Evolutionary conservation across 2,797 vertebrate species (phyloP), one percentile per base, ranked within the genome.

Genomic region (Benthosema pterotum): DNA sequence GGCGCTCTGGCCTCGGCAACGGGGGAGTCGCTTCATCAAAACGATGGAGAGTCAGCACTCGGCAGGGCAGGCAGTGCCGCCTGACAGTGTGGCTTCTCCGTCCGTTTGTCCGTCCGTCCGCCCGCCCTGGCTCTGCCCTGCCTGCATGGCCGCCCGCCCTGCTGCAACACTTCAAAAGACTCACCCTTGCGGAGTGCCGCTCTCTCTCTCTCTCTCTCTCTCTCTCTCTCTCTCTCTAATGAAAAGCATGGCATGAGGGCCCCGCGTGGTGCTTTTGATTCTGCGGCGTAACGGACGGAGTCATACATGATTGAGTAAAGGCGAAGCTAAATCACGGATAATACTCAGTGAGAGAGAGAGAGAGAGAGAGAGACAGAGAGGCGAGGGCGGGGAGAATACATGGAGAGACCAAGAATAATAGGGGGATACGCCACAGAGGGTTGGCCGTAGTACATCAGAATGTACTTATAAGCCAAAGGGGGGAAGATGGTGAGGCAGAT

Each of bases 301-400:
- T 85, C 83, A 84, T 86, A 74, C 83, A 85, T 80, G 86, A 87
- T 77, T 84, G 84, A 87, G 78, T 77, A 80, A 84, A 85, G 75
- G 74, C 70, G 61, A 66, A 61, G 60, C 55, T 69, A 74, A 81
- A 81, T 80, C 74, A 63, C 68, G 81, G 72, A 83, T 69, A 77
- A 69, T 77, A 48, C 13, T 11, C 48, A 49, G 65, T 70, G 72
- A 72, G 72, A 46, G 67, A 67, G 77, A 57, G 70, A 63, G 78
- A 76, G 54, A 69, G 55, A 56, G 59, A 57, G 18, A 42, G 49
- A 60, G 51, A 51, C 66, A 74, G 61, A 82, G 81, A 84, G 83
- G 77, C 74, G 80, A 80, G 67, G 45, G 50, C 63, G 71, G 72
- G 58, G 9, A 6, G 32, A 8, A 38, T 38, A 28, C 7, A 6